phyloP scores from a whole-genome alignment of 2,797 vertebrate genomes.

The Borostomias antarcticus region DNA sequence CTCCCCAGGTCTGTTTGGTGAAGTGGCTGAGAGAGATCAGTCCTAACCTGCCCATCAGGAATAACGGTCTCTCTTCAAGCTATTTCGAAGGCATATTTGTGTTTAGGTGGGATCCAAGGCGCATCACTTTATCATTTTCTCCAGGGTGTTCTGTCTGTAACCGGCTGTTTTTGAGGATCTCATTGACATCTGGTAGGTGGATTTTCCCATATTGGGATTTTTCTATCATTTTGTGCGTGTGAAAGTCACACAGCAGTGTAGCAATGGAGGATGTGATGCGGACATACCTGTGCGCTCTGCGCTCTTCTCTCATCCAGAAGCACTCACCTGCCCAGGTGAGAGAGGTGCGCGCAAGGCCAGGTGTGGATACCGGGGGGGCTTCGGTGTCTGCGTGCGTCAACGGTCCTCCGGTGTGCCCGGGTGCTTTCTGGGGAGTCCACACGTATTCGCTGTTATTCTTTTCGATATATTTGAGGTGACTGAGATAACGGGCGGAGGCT shows the following conservation, averaged over 20 bases:
- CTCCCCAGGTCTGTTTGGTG: constrained; percentile 92
- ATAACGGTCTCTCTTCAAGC: constrained; percentile 86
- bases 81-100: constrained; percentile 77
- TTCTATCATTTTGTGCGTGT: neutral
- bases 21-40: constrained; percentile 89
- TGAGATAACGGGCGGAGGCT: constrained; percentile 2
- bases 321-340: constrained; percentile 67
- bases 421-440: neutral
- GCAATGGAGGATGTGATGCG: neutral
- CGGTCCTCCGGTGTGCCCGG: neutral
- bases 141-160: constrained; percentile 76
- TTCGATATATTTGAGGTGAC: neutral
- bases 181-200: constrained; percentile 81
- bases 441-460: constrained; percentile 10
- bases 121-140: constrained; percentile 63
- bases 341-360: constrained; percentile 41
- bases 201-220: neutral
- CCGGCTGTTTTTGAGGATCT: constrained; percentile 82
- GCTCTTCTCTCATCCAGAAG: constrained; percentile 4
- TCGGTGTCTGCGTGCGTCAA: neutral
- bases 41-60: constrained; percentile 89
- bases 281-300: constrained; percentile 40
- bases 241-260: neutral
- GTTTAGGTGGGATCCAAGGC: constrained; percentile 14
- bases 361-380: constrained; percentile 27